Evolutionary conservation across 2,113 vertebrate species (phyloP).

Genomic region (Dipodomys merriami): DNA sequence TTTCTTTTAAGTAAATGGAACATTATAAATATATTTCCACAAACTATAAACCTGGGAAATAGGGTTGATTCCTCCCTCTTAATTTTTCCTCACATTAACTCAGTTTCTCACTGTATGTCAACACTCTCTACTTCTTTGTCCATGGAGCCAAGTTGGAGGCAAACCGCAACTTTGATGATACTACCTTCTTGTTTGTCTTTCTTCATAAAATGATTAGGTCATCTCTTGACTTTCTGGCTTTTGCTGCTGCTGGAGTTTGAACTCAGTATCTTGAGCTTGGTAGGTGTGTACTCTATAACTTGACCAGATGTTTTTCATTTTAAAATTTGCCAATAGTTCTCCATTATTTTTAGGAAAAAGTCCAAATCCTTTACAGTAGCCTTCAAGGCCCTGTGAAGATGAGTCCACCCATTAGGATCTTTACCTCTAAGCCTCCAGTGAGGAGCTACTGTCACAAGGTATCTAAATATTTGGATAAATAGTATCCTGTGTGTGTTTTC

Average conservation of each 20-base stretch:
- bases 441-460: not conserved
- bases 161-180: not conserved
- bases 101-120: not conserved
- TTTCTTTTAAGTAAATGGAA: not conserved
- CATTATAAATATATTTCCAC: not conserved
- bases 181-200: not conserved
- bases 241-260: no score
- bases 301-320: constrained; percentile 18
- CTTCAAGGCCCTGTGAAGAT: not conserved
- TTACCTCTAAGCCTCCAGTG: not conserved
- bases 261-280: no score
- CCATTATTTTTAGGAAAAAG: not conserved
- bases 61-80: not conserved
- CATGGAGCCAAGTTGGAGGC: not conserved
- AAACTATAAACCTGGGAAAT: not conserved
- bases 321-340: not conserved
- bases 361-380: not conserved
- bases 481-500: not conserved
- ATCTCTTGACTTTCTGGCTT: not conserved
- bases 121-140: not conserved
- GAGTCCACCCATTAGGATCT: not conserved
- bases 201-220: not conserved
- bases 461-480: not conserved
- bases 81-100: not conserved
- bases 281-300: no score